Base-by-base conservation (phyloP, 2,888 invertebrate species). In the Phyto melanocephala region DNA sequence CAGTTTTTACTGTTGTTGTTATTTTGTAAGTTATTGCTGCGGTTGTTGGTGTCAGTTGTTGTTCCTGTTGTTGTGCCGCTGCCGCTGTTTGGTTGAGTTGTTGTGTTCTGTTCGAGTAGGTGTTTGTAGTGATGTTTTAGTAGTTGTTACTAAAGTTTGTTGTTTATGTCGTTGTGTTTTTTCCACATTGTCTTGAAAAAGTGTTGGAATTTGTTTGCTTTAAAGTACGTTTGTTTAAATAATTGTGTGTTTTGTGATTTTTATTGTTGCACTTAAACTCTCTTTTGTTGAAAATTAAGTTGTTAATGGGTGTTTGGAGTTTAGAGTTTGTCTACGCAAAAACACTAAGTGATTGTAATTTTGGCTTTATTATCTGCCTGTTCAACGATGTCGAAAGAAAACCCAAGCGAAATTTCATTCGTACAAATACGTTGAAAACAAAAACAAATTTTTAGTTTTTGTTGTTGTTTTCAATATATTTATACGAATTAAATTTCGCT, bases 51-150 rank as follows among this genome's bases (percentile, higher is more conserved):
- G 28, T 40, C 20, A 13, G 47, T 47, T 47, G 24, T 28, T 40
- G 13, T 40, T 13, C 11, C 13, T 40, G 40, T 13, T 52, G 52
- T 15, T 60, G 13, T 37, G n/a, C 33, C 45, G 28, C 22, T 60
- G 17, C 17, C 47, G 24, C 22, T 45, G 28, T 11, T 22, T 24
- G 37, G 62, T 33, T 37, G 45, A 52, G 24, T 76, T 70, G 63
- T 54, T 63, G 63, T 35, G 56, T 58, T 7, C 10, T 74, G 33
- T 40, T 15, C 33, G 65, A 65, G 82, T 82, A 79, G 82, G 82
- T 82, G 80, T 77, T 72, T 50, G 54, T 60, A 67, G 67, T 77
- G 52, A 74, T 83, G 83, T 81, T 83, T 70, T 70, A 76, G 68
- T 79, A 58, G 74, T 83, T 50, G 75, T 83, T 80, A 56, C 65